Evolutionary conservation across 2,888 invertebrate genomes (phyloP), one percentile per base, ranked within the genome.

Genomic region (Brachypalpus laphriformis): DNA sequence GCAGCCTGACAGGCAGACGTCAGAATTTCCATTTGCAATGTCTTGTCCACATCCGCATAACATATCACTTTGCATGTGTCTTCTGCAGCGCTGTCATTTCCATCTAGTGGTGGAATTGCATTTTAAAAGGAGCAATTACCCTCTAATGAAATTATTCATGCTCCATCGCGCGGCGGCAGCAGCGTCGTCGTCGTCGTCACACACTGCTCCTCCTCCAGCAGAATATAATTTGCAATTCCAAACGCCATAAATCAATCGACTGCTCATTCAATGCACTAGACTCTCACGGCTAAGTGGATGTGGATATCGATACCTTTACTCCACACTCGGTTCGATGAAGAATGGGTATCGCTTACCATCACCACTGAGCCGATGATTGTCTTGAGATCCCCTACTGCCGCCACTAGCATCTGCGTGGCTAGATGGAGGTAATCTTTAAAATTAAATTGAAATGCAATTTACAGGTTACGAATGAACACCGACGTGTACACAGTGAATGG

Each of bases 141-240:
- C 22, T 68, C 66, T 74, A 83, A 83, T 83, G 78, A 83, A 83
- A 74, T 83, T 68, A 68, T 83, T 61, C 82, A 83, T 78, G 82
- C 82, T 54, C 14, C 68, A 68, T 68, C 47, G 82, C 40, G 9
- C 47, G 28, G 9, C 22, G 18, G 34, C 11, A 25, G 16, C 31
- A 37, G 37, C 16, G 34, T 11, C 40, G 31, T 42, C 25, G 25
- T 22, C n/a, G n/a, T n/a, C n/a, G n/a, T 25, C 66, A n/a, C 28
- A 77, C 47, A 47, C 31, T 40, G 51, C 8, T 66, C 54, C 18
- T 66, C 54, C 18, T 8, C 25, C 28, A 3, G 16, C 20, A 20
- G 37, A 66, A 49, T 22, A 57, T 71, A 70, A 78, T 83, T 80
- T 81, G 68, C 83, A 85, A 85, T 81, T 75, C 37, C 74, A 72